Evolutionary conservation across 2,888 invertebrate species (phyloP).

Genomic region (Drosophila borborema): DNA sequence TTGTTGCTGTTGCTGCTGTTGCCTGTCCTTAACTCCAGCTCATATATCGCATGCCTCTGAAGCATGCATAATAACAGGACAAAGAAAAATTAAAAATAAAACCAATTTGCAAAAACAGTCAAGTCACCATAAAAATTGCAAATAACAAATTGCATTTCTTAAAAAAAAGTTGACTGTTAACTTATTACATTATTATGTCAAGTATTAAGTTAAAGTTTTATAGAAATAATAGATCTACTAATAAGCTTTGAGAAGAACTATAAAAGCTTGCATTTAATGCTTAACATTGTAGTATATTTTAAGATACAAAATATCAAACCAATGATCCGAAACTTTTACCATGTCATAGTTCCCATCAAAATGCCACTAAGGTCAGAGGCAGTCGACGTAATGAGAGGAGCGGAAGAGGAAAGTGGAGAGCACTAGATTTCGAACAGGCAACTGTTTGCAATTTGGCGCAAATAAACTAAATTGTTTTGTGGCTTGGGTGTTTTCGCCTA

Average conservation of each 20-base stretch:
- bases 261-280: background rate
- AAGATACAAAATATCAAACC: background rate
- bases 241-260: background rate
- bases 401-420: background rate
- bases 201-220: too few species aligned
- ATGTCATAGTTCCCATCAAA: background rate
- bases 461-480: slow-evolving; percentile 76
- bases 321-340: slow-evolving; percentile 19
- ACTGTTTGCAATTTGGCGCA: slow-evolving; percentile 59
- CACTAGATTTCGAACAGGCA: slow-evolving; percentile 28
- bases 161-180: too few species aligned
- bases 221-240: too few species aligned
- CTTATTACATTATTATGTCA: too few species aligned
- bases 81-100: background rate
- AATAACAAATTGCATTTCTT: too few species aligned
- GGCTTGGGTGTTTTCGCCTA: slow-evolving; percentile 40
- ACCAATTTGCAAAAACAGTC: background rate
- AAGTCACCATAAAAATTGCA: slow-evolving; percentile 2
- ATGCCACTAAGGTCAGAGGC: background rate
- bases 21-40: slow-evolving; percentile 40
- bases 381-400: background rate
- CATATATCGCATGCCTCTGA: slow-evolving; percentile 66
- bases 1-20: slow-evolving; percentile 31
- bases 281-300: background rate
- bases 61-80: slow-evolving; percentile 71